phyloP scores from a whole-genome alignment of 2,113 vertebrate genomes.

The Vulpes vulpes region DNA sequence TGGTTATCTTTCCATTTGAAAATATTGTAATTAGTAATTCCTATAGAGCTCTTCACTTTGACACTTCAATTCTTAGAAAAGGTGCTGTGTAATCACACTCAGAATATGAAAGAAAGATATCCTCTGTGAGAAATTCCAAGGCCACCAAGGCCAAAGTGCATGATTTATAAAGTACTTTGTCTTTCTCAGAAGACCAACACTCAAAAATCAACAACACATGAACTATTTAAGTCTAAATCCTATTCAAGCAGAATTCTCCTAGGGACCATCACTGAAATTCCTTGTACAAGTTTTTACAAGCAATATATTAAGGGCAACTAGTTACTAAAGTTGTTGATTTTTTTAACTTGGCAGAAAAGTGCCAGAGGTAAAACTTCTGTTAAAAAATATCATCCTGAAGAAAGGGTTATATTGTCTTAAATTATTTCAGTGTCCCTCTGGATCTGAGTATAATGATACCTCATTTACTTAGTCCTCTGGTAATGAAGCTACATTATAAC shows the following conservation, averaged over 20 bases:
- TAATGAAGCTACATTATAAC: neutral
- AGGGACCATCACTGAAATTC: neutral
- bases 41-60: neutral
- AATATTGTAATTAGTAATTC: neutral
- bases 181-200: neutral
- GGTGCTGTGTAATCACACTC: neutral
- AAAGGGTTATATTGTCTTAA: conserved; percentile 9
- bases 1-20: neutral
- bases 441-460: neutral
- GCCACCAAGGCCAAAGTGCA: neutral
- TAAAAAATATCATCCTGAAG: conserved; percentile 3
- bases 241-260: neutral
- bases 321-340: conserved; percentile 46
- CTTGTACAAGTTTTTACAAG: neutral
- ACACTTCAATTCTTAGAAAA: neutral
- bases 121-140: neutral
- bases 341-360: conserved; percentile 52
- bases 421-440: neutral
- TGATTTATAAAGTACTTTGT: neutral
- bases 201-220: neutral
- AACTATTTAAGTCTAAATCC: neutral
- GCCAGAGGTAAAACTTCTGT: conserved; percentile 42
- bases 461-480: conserved; percentile 2
- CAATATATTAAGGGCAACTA: conserved; percentile 14
- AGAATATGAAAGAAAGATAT: neutral